Base-by-base conservation (phyloP, 1,140 invertebrate genomes). In the Brachionus rubens region DNA sequence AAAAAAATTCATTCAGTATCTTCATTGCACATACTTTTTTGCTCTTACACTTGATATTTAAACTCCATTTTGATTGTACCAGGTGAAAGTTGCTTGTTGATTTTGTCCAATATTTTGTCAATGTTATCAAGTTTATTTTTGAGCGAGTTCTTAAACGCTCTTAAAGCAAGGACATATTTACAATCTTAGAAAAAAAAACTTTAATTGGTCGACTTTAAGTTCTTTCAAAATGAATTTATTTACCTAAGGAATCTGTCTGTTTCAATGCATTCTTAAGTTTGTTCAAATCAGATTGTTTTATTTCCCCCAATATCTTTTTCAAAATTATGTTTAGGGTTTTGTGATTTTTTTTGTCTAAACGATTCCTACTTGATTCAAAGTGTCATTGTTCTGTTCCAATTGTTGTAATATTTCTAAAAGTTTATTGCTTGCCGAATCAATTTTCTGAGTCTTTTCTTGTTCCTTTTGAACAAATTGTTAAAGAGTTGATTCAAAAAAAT, bases 21-120 rank as follows among this genome's bases (percentile, higher is more conserved):
- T 48, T 48, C 1, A 1, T 48, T 48, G n/a, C n/a, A n/a, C n/a
- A 48, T 48, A n/a, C 7, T 48, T 48, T n/a, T 21, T 56, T 0
- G 3, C 10, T 33, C 36, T 33, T 59, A 59, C 54, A 33, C 36
- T 59, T 59, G 59, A 24, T 65, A 65, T 65, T 65, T 65, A 14
- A 65, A 65, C 43, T 65, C 59, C 40, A 65, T 65, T 43, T 65
- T 65, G 36, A 65, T 65, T 24, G 24, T 65, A 3, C 24, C 41
- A 2, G 16, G 4, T 2, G 59, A 41, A 5, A 14, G 24, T 26
- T 46, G 36, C 6, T 43, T 43, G 19, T 65, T 65, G 9, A 65
- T 65, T 65, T 65, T 65, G 19, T 65, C 19, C 16, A 65, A 43
- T 19, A 65, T 43, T 43, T 14, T 43, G 21, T 65, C 36, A 16